phyloP scores from a whole-genome alignment of 2,888 invertebrate species.

The Oscheius onirici region DNA sequence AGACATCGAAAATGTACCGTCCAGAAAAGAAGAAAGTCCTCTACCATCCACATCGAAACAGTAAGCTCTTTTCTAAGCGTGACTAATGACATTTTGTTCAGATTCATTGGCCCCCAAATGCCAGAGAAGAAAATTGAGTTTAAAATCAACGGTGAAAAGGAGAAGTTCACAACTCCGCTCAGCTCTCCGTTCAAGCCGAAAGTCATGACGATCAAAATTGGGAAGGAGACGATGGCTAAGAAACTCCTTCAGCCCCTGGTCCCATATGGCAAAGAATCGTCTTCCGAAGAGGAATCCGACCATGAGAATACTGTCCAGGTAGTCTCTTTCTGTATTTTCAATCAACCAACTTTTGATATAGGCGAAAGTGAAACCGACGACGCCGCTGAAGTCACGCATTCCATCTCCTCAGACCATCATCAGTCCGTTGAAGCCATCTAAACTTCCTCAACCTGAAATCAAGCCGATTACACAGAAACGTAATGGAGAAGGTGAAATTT shows the following conservation, averaged over 20 bases:
- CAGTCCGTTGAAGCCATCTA: conserved; percentile 30
- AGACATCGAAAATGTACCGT: background rate
- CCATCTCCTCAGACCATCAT: conserved; percentile 30
- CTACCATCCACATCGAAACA: background rate
- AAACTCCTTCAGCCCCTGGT: conserved; percentile 1
- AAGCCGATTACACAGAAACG: conserved; percentile 13
- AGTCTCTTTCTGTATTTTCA: too few species aligned
- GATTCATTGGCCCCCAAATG: conserved; percentile 10
- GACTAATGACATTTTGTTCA: background rate
- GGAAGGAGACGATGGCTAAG: conserved; percentile 1
- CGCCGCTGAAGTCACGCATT: background rate
- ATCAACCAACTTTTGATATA: background rate
- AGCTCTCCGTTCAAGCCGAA: background rate
- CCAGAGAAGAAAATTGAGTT: background rate
- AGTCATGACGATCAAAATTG: conserved; percentile 24
- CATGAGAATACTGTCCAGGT: background rate
- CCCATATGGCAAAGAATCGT: background rate
- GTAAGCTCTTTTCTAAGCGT: background rate
- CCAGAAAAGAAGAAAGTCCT: too few species aligned
- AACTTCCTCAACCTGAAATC: background rate
- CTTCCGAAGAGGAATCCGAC: background rate
- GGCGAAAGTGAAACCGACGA: background rate
- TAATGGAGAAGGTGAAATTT: background rate
- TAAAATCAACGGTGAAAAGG: background rate
- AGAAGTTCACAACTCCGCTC: background rate